These are phyloP conservation scores for Limnothrissa miodon DNA, from an alignment of 2,113 vertebrate genomes.

Conservation along the genomic window DNA sequence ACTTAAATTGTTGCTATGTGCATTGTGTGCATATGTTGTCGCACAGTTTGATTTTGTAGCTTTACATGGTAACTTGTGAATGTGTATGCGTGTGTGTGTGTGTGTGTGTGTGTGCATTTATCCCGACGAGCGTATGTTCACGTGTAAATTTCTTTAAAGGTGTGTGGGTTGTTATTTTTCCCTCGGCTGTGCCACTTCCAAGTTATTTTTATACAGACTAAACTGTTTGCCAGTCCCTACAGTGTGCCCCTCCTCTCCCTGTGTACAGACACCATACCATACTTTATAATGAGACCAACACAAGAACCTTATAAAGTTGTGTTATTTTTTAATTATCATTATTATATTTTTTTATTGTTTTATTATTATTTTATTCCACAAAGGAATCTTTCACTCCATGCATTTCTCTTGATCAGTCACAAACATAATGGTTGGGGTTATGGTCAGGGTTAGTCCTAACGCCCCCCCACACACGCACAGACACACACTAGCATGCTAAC, in stretches of 20 bases:
- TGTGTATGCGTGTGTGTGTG: neutral
- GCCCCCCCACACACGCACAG: too few relatives aligned
- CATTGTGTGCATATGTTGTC: neutral
- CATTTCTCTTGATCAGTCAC: neutral
- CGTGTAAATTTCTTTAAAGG: neutral
- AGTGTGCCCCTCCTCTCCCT: neutral
- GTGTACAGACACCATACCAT: neutral
- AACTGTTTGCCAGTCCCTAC: neutral
- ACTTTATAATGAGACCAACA: neutral
- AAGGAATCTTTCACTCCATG: neutral
- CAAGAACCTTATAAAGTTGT: neutral
- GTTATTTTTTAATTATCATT: too few relatives aligned
- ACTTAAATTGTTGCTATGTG: neutral
- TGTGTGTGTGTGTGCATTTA: neutral
- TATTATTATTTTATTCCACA: neutral
- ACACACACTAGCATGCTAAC: too few relatives aligned
- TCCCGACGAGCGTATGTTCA: neutral
- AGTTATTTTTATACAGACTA: neutral
- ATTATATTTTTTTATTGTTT: too few relatives aligned
- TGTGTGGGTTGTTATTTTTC: neutral
- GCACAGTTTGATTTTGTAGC: neutral
- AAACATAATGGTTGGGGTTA: too few relatives aligned
- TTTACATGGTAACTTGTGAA: slow-evolving; percentile 11
- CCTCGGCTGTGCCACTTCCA: neutral
- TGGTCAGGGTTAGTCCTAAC: too few relatives aligned